These are phyloP conservation scores for Bergia puertoricense DNA, from an alignment of 92 coral and sea anemone genomes.

Conservation along the genomic window DNA sequence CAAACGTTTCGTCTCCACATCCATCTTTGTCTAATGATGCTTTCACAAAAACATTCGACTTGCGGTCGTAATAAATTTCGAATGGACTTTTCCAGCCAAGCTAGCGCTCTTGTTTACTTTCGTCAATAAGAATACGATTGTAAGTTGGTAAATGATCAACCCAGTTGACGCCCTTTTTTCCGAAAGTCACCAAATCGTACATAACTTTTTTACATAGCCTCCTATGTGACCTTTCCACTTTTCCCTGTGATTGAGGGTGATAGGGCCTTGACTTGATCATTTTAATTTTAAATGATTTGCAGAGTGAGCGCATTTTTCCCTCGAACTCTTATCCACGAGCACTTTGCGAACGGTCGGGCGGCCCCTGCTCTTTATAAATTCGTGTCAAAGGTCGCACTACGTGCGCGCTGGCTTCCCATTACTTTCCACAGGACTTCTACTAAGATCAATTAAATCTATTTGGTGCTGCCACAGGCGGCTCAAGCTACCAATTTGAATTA, in stretches of 20 bases:
- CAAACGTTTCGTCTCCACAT: too few species aligned
- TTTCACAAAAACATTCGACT: not conserved
- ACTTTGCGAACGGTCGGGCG: slow-evolving; percentile 46
- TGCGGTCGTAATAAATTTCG: slow-evolving; percentile 33
- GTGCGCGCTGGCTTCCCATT: slow-evolving; percentile 40
- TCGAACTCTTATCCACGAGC: slow-evolving; percentile 42
- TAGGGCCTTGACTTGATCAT: slow-evolving; percentile 47
- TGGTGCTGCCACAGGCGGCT: too few species aligned
- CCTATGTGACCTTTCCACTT: slow-evolving; percentile 46
- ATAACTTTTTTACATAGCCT: slow-evolving; percentile 35
- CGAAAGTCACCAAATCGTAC: slow-evolving; percentile 18
- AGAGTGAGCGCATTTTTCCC: slow-evolving; percentile 24
- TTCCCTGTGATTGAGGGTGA: slow-evolving; percentile 48
- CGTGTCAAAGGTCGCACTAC: slow-evolving; percentile 18
- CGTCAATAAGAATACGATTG: slow-evolving; percentile 32
- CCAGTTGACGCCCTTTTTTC: slow-evolving; percentile 37
- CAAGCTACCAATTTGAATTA: too few species aligned
- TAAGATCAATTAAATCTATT: slow-evolving; percentile 39
- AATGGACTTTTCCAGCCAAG: too few species aligned
- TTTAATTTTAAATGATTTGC: slow-evolving; percentile 34
- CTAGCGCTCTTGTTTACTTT: too few species aligned
- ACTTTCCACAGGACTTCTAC: slow-evolving; percentile 18
- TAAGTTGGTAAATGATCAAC: not conserved
- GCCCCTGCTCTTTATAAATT: slow-evolving; percentile 45
- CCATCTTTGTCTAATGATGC: too few species aligned